Evolutionary conservation across 2,888 invertebrate genomes (phyloP).

Genomic region (Bugulina stolonifera): DNA sequence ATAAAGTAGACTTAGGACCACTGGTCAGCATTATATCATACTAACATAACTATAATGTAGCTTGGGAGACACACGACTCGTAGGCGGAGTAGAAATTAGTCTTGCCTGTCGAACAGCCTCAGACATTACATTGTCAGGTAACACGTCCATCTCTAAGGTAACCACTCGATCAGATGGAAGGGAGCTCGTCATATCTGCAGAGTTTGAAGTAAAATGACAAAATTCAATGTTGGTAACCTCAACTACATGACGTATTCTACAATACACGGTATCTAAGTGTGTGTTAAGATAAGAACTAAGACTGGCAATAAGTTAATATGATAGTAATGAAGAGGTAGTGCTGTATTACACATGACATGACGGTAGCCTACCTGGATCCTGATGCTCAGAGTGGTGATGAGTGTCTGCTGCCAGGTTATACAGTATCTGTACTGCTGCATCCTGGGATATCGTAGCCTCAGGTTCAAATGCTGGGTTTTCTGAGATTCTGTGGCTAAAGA

Average conservation of each 20-base stretch:
- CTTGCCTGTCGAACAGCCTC: slow-evolving; percentile 1
- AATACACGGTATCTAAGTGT: too few relatives aligned
- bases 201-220: too few relatives aligned
- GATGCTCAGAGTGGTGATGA: background rate
- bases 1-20: too few relatives aligned
- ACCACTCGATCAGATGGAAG: slow-evolving; percentile 1
- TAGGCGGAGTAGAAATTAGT: too few relatives aligned
- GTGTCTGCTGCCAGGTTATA: background rate
- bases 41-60: too few relatives aligned
- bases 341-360: background rate
- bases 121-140: slow-evolving; percentile 17
- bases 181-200: background rate
- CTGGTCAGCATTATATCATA: too few relatives aligned
- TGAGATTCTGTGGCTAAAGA: background rate
- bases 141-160: background rate
- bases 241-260: too few relatives aligned
- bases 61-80: too few relatives aligned
- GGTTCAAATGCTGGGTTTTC: background rate
- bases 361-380: background rate
- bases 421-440: slow-evolving; percentile 16
- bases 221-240: too few relatives aligned
- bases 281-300: too few relatives aligned
- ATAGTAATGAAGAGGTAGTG: too few relatives aligned
- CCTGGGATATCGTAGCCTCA: background rate
- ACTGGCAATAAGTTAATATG: too few relatives aligned